Percentiles rank a stretch among this genome's conserved stretches.
phyloP scores from a whole-genome alignment of 2,888 invertebrate species.

The Antitype chi region DNA sequence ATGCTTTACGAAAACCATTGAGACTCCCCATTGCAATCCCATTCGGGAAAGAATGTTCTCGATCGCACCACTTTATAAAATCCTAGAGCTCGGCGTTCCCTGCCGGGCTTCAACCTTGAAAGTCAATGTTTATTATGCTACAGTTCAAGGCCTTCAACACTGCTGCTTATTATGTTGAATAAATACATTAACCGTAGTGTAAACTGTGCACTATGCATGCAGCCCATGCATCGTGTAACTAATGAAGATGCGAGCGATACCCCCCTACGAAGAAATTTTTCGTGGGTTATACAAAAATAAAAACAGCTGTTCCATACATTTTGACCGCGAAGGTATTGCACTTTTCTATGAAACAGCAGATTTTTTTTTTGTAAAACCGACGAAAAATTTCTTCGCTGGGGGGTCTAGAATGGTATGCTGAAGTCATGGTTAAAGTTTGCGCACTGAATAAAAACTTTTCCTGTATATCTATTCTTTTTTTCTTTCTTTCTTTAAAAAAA shows the following conservation, averaged over 20 bases:
- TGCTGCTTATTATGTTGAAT: conserved; percentile 1
- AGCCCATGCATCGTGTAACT: conserved; percentile 6
- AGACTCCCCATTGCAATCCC: neutral
- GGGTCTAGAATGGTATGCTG: too few relatives aligned
- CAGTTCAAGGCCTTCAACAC: conserved; percentile 15
- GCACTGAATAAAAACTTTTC: too few relatives aligned
- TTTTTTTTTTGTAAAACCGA: too few relatives aligned
- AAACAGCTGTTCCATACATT: too few relatives aligned
- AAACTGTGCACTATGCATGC: conserved; percentile 6
- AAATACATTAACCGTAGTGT: conserved; percentile 15
- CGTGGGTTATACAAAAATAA: too few relatives aligned
- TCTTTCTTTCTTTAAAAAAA: too few relatives aligned
- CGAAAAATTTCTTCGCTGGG: too few relatives aligned
- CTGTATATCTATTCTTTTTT: too few relatives aligned
- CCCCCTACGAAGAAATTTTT: too few relatives aligned
- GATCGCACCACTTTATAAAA: neutral
- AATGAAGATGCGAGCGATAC: conserved; percentile 18
- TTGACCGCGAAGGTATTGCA: too few relatives aligned
- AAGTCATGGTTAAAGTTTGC: too few relatives aligned
- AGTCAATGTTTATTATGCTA: conserved; percentile 18
- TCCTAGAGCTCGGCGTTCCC: neutral
- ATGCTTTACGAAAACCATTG: neutral
- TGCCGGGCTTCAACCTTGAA: conserved; percentile 17
- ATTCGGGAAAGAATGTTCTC: neutral
- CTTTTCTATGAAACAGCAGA: too few relatives aligned